phyloP scores from a whole-genome alignment of 2,797 vertebrate species.

The Chrosomus eos region DNA sequence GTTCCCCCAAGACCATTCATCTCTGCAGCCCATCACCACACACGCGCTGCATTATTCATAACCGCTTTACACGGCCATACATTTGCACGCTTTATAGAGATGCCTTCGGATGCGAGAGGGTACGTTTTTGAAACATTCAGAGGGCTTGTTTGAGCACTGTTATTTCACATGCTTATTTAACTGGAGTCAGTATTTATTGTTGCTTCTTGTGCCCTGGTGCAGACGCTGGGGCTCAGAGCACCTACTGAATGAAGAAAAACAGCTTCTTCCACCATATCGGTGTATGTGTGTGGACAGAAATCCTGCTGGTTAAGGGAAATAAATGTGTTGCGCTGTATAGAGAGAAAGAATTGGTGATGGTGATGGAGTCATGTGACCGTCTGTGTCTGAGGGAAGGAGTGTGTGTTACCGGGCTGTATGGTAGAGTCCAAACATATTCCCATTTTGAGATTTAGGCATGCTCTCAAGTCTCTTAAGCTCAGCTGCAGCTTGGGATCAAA shows the following conservation, averaged over 20 bases:
- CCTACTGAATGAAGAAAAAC: constrained; percentile 38
- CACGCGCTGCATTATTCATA: constrained; percentile 45
- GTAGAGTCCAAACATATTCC: constrained; percentile 16
- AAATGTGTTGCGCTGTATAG: constrained; percentile 7
- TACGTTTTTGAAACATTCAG: constrained; percentile 33
- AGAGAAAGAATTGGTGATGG: constrained; percentile 3
- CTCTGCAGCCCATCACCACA: constrained; percentile 45
- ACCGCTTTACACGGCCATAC: constrained; percentile 28
- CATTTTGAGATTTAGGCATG: constrained; percentile 24
- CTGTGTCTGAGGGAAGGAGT: neutral
- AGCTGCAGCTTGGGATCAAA: constrained; percentile 51
- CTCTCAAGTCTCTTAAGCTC: constrained; percentile 38
- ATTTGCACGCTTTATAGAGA: constrained; percentile 42
- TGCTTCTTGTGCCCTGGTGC: constrained; percentile 1
- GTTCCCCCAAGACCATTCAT: constrained; percentile 57
- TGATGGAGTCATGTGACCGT: neutral
- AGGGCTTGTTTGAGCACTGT: constrained; percentile 28
- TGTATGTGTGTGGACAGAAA: neutral
- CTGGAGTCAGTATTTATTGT: constrained; percentile 36
- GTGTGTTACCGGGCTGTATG: neutral
- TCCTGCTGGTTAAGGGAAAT: constrained; percentile 24
- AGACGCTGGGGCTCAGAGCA: constrained; percentile 4
- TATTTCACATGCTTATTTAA: constrained; percentile 39
- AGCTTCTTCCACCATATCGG: constrained; percentile 9
- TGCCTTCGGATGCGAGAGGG: constrained; percentile 10